A percentile compares a stretch with the other conserved stretches of the same genome.
phyloP scores from a whole-genome alignment of 2,888 invertebrate species.

The Protodeltote pygarga region DNA sequence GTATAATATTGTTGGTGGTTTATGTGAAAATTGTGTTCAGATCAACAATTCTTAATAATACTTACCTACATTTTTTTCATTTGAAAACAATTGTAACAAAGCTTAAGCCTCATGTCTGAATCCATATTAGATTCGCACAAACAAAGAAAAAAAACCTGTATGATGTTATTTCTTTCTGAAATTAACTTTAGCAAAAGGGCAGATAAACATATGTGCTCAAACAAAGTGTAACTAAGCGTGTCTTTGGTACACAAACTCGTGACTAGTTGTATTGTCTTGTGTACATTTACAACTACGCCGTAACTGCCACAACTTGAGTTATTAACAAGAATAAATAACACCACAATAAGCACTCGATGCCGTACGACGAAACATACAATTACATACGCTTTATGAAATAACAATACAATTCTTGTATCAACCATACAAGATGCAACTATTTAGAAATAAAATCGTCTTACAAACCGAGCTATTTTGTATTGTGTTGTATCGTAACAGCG shows the following conservation, averaged over 20 bases:
- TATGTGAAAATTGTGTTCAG: no score
- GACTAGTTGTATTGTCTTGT: conserved; percentile 35
- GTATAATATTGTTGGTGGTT: no score
- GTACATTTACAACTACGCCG: conserved; percentile 23
- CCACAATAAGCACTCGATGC: conserved; percentile 30
- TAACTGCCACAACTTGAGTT: conserved; percentile 40
- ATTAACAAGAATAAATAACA: conserved; percentile 40
- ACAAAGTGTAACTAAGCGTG: conserved; percentile 41
- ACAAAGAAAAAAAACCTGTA: conserved; percentile 22
- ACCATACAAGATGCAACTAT: conserved; percentile 11
- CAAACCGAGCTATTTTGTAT: conserved; percentile 12
- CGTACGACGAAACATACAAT: conserved; percentile 21
- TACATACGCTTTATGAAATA: conserved; percentile 6
- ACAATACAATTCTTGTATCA: conserved; percentile 4
- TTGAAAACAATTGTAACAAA: conserved; percentile 20
- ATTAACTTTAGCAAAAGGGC: conserved; percentile 36
- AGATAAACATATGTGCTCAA: conserved; percentile 31
- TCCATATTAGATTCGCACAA: conserved; percentile 27
- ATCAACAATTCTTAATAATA: no score
- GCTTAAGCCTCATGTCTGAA: conserved; percentile 15
- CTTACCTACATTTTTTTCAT: conserved; percentile 8
- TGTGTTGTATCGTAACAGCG: conserved; percentile 21
- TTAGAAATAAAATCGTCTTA: conserved; percentile 23
- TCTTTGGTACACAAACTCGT: conserved; percentile 32
- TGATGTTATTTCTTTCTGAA: conserved; percentile 26